Base-by-base conservation (phyloP, 2,797 vertebrate genomes). In the Hypotaenidia philippensis region DNA sequence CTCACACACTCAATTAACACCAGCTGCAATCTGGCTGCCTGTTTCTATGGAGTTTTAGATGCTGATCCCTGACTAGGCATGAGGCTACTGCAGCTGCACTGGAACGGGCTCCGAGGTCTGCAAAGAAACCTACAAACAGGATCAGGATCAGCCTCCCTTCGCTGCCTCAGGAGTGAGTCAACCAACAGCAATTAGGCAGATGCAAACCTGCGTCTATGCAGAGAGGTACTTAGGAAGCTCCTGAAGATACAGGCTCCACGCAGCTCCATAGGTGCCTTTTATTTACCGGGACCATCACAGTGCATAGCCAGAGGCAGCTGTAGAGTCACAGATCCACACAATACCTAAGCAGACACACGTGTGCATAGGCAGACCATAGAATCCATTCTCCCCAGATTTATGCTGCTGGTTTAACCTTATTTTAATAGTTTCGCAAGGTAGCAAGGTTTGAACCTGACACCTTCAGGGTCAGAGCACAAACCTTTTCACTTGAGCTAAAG, bases 41-140 rank as follows among this genome's bases (percentile, higher is more conserved):
- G 97, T 97, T 97, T 97, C 97, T 97, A 97, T 97, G 97, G 97
- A 97, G 97, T 96, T 97, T 55, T 55, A 75, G 89, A 94, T 95
- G 92, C 97, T 78, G 94, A 79, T 22, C 93, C 94, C 95, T 97
- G 96, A 64, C 96, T 97, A 81, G 95, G 96, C 90, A 91, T 88
- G 94, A 97, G 97, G 87, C 92, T 80, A 57, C 97, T 96, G 96
- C 97, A 97, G 97, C 97, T 97, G 95, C 95, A 80, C 77, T 55
- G 52, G 89, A 92, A 90, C 41, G 63, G 57, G 83, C 96, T 93
- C 90, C 8, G 32, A 86, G 94, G 80, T 89, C 94, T 29, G 66
- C 90, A 90, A 91, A 83, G 60, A 72, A 36, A 21, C 71, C 92
- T 72, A 27, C 95, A 47, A 41, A 53, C 86, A 41, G 4, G 4